Evolutionary conservation across 2,113 vertebrate genomes (phyloP), one percentile per base, ranked within the genome.

Genomic region (Ancistrus triradiatus): DNA sequence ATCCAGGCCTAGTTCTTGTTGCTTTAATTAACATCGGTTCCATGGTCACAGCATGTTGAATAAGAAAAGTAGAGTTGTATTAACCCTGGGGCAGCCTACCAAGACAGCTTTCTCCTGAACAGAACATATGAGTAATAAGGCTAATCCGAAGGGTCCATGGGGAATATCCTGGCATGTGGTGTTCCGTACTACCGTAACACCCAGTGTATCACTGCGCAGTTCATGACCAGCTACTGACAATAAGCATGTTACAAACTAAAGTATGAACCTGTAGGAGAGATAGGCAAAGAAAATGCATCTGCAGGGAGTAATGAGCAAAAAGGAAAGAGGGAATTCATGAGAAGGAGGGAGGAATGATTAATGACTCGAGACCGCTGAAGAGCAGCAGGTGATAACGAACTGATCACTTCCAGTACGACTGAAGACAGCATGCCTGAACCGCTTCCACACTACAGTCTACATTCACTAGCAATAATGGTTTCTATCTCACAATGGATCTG

Each of bases 311-410:
- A 14, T 13, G 35, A 37, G 35, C 35, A 37, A 37, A 37, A 37
- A 37, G 14, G 35, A 37, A 11, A 13, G 35, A 37, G 35, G 31
- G 31, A 35, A 56, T 56, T 18, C 9, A 19, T 40, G 53, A 38
- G 53, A 56, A 38, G 7, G 13, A 56, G 53, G 33, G 35, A 38
- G 53, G 19, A 7, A 15, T 56, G 53, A 56, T 56, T 56, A 56
- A 56, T 56, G 53, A 56, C 53, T 56, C 35, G 11, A 38, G 13
- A 38, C 35, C 37, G 11, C 33, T 2, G 35, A 56, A 19, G 53
- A 56, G 53, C 53, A 56, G 53, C 53, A 56, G 53, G 53, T 56
- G 33, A 56, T 56, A 40, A 56, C 53, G 7, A 56, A 56, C 13
- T 14, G 19, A 56, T 56, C 52, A 40, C 33, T 56, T 56, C 52